Evolutionary conservation across 2,113 vertebrate species (phyloP), one percentile per base, ranked within the genome.

Genomic region (Dunckerocampus dactyliophorus): DNA sequence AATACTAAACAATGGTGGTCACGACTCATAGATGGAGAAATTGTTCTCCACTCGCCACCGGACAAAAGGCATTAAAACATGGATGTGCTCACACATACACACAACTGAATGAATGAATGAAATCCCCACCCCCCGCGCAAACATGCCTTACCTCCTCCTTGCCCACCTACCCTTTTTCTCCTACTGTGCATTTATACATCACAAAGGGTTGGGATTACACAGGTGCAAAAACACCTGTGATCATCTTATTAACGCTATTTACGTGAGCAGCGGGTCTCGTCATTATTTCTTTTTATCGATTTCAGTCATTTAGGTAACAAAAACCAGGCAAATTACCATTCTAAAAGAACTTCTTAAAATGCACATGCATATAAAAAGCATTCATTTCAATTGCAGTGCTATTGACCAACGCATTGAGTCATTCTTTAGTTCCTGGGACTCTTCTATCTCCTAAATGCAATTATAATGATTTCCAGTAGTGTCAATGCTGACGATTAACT

Each of bases 161-260:
- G 54, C 56, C 68, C 65, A 4, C 69, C 53, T 37, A 45, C 55
- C 57, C 63, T 43, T 59, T 66, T 72, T 19, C 47, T 69, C 71
- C 74, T n/a, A 28, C 74, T 60, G 72, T 75, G 80, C 60, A 6
- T 81, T 69, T 75, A 72, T 72, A 67, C 74, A 77, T 60, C 77
- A 86, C 85, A 87, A 84, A 85, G 61, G 62, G 39, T 43, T 6
- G 51, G 75, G 80, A 85, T 85, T 77, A 87, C 69, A 84, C 82
- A 88, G 85, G 85, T 83, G 81, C 81, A 82, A 68, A 80, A 83
- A 79, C 64, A 79, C 66, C 68, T 63, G 17, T 71, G 76, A 82
- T 85, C 72, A 76, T 68, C 75, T 76, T 82, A 86, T 83, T 85
- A 85, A 84, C 81, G 71, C 72, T 49, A 79, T 86, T 86, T 85